phyloP scores from a whole-genome alignment of 1,140 invertebrate species.

The Meloidogyne exigua region DNA sequence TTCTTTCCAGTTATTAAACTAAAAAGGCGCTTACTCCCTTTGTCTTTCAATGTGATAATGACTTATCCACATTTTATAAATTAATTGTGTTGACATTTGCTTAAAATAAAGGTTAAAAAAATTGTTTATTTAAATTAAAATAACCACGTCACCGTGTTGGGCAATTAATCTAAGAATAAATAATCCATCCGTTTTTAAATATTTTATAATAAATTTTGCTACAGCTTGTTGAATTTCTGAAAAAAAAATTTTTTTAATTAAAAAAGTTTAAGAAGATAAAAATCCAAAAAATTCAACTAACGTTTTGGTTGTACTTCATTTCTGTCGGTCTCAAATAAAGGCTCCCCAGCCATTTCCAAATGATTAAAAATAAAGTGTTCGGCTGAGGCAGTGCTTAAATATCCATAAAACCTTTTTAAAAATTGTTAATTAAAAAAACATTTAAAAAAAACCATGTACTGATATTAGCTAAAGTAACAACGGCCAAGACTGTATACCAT shows the following conservation, averaged over 20 bases:
- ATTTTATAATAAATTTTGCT: constrained; percentile 46
- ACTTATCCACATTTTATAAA: constrained; percentile 47
- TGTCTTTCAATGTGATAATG: constrained; percentile 54
- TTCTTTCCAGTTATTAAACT: too few relatives aligned
- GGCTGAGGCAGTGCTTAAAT: constrained; percentile 52
- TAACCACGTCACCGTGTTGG: constrained; percentile 62
- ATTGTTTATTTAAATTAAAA: not conserved
- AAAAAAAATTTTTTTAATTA: constrained; percentile 12
- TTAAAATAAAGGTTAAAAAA: not conserved
- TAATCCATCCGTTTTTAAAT: constrained; percentile 53
- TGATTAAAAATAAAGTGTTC: constrained; percentile 60
- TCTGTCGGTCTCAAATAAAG: constrained; percentile 36
- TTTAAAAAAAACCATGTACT: constrained; percentile 40
- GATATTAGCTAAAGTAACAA: constrained; percentile 53
- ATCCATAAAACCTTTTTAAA: constrained; percentile 35
- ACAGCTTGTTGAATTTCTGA: constrained; percentile 49
- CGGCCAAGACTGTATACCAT: constrained; percentile 51
- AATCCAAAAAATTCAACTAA: not conserved
- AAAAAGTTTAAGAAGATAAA: too few relatives aligned
- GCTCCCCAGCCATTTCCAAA: constrained; percentile 56
- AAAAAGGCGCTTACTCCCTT: constrained; percentile 34
- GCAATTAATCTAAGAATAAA: constrained; percentile 57
- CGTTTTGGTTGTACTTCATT: not conserved
- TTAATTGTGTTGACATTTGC: constrained; percentile 54
- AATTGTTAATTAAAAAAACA: not conserved